These are phyloP conservation scores for Festucalex cinctus DNA, from an alignment of 2,113 vertebrate species.

Conservation along the genomic window DNA sequence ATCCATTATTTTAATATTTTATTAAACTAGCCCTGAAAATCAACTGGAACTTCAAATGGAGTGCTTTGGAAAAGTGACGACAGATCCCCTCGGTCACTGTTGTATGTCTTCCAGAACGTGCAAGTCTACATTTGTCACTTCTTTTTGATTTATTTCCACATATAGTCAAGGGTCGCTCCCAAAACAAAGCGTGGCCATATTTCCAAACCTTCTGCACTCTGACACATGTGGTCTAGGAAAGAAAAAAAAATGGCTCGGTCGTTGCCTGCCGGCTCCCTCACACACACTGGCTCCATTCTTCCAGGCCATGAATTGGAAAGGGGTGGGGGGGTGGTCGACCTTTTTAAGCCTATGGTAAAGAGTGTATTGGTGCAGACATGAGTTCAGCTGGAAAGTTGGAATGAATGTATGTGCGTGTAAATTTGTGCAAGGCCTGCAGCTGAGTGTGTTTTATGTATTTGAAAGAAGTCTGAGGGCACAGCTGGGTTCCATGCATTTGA, in stretches of 20 bases:
- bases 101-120: conserved; percentile 51
- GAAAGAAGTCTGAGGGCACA: conserved; percentile 14
- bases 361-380: background rate
- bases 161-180: conserved; percentile 56
- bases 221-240: background rate
- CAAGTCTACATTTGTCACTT: conserved; percentile 70
- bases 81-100: conserved; percentile 54
- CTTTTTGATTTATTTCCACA: conserved; percentile 65
- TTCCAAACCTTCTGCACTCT: conserved; percentile 38
- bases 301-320: conserved; percentile 41
- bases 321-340: conserved; percentile 35
- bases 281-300: conserved; percentile 74
- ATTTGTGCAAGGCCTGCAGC: background rate
- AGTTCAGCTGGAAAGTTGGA: conserved; percentile 3
- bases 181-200: conserved; percentile 46
- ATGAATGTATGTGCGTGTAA: background rate
- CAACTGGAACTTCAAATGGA: conserved; percentile 22
- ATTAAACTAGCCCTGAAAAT: conserved; percentile 50
- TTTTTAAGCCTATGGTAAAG: conserved; percentile 7
- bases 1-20: conserved; percentile 57
- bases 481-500: conserved; percentile 45
- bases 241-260: conserved; percentile 60
- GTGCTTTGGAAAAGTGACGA: conserved; percentile 34
- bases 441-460: conserved; percentile 1
- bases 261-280: conserved; percentile 56